phyloP scores from a whole-genome alignment of 2,888 invertebrate genomes.

The Drosophila gaucha region DNA sequence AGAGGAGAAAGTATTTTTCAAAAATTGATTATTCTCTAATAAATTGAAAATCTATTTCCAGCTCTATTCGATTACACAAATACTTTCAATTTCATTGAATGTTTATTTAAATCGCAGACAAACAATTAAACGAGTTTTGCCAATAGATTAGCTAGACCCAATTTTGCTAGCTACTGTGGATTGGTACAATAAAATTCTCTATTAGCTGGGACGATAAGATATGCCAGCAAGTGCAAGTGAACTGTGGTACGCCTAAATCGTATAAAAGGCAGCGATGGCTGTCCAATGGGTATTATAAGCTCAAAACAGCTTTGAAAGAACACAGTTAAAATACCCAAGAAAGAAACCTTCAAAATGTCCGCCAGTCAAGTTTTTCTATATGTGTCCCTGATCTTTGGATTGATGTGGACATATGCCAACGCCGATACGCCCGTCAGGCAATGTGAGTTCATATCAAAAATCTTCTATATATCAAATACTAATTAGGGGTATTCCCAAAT shows the following conservation, averaged over 20 bases:
- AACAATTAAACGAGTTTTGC: conserved; percentile 13
- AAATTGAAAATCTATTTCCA: too few relatives aligned
- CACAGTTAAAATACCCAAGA: conserved; percentile 7
- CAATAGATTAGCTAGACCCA: conserved; percentile 18
- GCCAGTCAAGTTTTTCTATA: conserved; percentile 4
- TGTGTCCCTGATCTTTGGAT: conserved; percentile 34
- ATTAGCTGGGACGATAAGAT: conserved; percentile 50
- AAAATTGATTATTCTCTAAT: too few relatives aligned
- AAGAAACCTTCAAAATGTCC: conserved; percentile 35
- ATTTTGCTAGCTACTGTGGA: neutral
- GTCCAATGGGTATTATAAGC: conserved; percentile 18
- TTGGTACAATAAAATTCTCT: conserved; percentile 8
- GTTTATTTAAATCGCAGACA: neutral
- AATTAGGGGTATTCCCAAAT: neutral
- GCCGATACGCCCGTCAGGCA: conserved; percentile 56
- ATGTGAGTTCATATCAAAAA: conserved; percentile 49
- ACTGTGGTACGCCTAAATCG: conserved; percentile 23
- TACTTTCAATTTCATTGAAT: neutral
- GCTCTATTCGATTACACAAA: too few relatives aligned
- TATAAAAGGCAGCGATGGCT: conserved; percentile 47
- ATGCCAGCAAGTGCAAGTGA: conserved; percentile 39
- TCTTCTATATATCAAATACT: neutral
- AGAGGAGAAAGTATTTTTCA: too few relatives aligned
- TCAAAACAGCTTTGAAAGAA: conserved; percentile 7
- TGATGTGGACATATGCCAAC: conserved; percentile 24